phyloP scores from a whole-genome alignment of 2,888 invertebrate species.

The Plemyria rubiginata region DNA sequence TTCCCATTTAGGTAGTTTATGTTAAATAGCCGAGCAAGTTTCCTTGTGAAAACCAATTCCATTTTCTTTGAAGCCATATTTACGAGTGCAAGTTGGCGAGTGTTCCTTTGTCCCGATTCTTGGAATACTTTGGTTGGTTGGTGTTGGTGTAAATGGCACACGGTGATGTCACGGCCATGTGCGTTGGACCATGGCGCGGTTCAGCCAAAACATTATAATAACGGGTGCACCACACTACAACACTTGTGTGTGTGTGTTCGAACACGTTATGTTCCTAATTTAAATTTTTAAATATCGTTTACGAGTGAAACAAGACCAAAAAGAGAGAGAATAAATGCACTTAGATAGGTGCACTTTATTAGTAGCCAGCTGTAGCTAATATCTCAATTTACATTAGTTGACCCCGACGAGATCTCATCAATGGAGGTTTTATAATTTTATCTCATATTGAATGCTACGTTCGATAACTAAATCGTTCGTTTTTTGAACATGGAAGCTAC shows the following conservation, averaged over 20 bases:
- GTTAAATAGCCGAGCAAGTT: conserved; percentile 4
- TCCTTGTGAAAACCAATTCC: conserved; percentile 27
- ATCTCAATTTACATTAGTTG: no score
- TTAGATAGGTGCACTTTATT: no score
- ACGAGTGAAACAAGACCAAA: no score
- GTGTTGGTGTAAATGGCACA: conserved; percentile 54
- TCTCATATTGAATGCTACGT: no score
- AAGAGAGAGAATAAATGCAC: background rate
- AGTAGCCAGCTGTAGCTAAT: no score
- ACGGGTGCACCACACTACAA: conserved; percentile 9
- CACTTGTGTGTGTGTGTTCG: background rate
- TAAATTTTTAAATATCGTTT: no score
- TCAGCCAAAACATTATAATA: conserved; percentile 45
- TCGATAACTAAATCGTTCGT: no score
- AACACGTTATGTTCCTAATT: background rate
- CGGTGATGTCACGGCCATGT: conserved; percentile 68
- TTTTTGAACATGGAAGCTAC: no score
- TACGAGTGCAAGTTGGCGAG: conserved; percentile 21
- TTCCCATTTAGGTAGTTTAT: background rate
- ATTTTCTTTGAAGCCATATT: conserved; percentile 34
- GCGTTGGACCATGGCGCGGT: conserved; percentile 58
- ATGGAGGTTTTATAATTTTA: no score
- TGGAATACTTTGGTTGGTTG: conserved; percentile 47
- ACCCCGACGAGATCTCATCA: no score
- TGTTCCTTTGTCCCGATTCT: conserved; percentile 50